A percentile compares a stretch with the other conserved stretches of the same genome.
Evolutionary conservation across 2,113 vertebrate species (phyloP).

Genomic region (Anas platyrhynchos): DNA sequence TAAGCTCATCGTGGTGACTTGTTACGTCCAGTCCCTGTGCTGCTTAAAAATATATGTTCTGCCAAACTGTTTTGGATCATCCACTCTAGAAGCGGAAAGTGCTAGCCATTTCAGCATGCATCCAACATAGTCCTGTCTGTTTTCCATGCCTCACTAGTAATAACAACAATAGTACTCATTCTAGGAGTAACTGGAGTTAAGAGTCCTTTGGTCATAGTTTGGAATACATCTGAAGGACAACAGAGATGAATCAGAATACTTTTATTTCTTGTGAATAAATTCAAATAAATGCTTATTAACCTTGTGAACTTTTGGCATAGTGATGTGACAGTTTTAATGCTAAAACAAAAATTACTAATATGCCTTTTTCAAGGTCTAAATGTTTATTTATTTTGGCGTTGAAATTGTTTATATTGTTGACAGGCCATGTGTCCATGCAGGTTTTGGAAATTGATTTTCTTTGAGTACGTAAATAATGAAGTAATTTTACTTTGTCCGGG

Average conservation of each 20-base stretch:
- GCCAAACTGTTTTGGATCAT: background rate
- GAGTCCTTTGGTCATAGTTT: slow-evolving; percentile 1
- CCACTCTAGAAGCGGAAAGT: background rate
- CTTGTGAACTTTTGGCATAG: slow-evolving; percentile 10
- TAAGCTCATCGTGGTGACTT: background rate
- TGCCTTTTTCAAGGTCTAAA: slow-evolving; percentile 63
- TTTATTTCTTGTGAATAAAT: slow-evolving; percentile 30
- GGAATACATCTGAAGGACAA: slow-evolving; percentile 51
- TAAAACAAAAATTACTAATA: slow-evolving; percentile 24
- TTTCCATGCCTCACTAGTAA: background rate
- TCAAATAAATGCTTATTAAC: slow-evolving; percentile 55
- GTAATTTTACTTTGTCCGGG: slow-evolving; percentile 70
- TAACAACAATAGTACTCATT: background rate
- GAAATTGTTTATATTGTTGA: slow-evolving; percentile 64
- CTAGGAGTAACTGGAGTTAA: background rate
- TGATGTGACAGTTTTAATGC: slow-evolving; percentile 37
- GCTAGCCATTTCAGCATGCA: background rate
- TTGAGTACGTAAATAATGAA: slow-evolving; percentile 75
- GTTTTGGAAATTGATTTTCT: slow-evolving; percentile 76
- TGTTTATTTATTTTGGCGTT: slow-evolving; percentile 72
- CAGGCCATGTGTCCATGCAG: background rate
- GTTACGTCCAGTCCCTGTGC: background rate
- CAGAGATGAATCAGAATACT: slow-evolving; percentile 39
- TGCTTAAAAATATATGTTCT: background rate
- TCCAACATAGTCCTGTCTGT: background rate